Percentiles rank a stretch among this genome's conserved stretches.
Evolutionary conservation across 2,888 invertebrate species (phyloP).

Genomic region (Unio pictorum): DNA sequence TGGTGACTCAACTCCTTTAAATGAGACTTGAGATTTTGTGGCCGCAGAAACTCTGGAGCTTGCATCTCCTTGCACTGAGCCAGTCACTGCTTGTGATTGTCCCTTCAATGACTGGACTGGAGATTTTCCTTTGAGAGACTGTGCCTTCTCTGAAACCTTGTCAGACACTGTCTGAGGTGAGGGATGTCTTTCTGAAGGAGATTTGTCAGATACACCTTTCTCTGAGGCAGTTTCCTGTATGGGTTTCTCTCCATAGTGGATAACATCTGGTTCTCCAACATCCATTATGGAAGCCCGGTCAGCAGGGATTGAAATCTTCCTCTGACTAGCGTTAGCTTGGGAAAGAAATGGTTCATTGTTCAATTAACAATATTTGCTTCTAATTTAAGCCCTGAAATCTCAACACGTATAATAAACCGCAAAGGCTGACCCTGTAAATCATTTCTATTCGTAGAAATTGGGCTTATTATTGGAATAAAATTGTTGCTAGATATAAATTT

Average conservation of each 20-base stretch:
- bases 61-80: slow-evolving; percentile 22
- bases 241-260: slow-evolving; percentile 42
- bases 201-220: slow-evolving; percentile 26
- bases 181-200: slow-evolving; percentile 8
- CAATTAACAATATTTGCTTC: too few relatives aligned
- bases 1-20: slow-evolving; percentile 21
- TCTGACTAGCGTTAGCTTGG: neutral
- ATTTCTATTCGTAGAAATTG: too few relatives aligned
- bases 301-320: slow-evolving; percentile 48
- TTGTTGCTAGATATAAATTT: too few relatives aligned
- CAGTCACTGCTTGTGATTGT: slow-evolving; percentile 25
- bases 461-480: too few relatives aligned
- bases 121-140: slow-evolving; percentile 25
- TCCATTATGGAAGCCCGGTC: slow-evolving; percentile 46
- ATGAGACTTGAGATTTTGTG: slow-evolving; percentile 31
- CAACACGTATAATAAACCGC: too few relatives aligned
- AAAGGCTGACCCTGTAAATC: too few relatives aligned
- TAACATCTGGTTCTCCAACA: slow-evolving; percentile 51
- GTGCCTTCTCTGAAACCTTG: slow-evolving; percentile 37
- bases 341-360: too few relatives aligned
- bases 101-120: slow-evolving; percentile 31
- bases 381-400: too few relatives aligned
- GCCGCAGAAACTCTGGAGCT: slow-evolving; percentile 15
- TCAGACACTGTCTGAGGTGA: slow-evolving; percentile 4
- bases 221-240: slow-evolving; percentile 16